Percentiles rank a stretch among this genome's conserved stretches.
Conservation (phyloP, 2,888 invertebrate genomes). For the Nomada flava region DNA sequence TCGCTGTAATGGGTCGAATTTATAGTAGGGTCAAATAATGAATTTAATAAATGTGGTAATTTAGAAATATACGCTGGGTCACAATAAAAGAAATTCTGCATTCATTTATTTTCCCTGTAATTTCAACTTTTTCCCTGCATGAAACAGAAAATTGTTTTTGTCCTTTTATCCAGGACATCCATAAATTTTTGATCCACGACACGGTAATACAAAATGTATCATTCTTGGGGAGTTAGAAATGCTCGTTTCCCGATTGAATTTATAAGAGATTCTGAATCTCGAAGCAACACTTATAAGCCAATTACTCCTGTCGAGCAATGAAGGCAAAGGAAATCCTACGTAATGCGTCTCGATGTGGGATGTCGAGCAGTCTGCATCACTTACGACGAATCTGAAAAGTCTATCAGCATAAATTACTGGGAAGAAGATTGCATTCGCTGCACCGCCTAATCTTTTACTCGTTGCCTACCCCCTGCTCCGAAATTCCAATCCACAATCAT, state of each 20-base stretch:
- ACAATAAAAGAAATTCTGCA: too few relatives aligned
- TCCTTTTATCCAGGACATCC: too few relatives aligned
- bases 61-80: too few relatives aligned
- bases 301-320: conserved; percentile 22
- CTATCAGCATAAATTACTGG: conserved; percentile 54
- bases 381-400: conserved; percentile 57
- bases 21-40: too few relatives aligned
- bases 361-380: conserved; percentile 28
- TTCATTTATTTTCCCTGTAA: too few relatives aligned
- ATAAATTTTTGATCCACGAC: too few relatives aligned
- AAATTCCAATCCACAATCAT: conserved; percentile 61
- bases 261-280: background rate
- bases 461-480: conserved; percentile 32
- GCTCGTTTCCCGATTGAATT: background rate
- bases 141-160: too few relatives aligned
- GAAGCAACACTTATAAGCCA: background rate
- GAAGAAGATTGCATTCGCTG: conserved; percentile 49
- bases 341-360: conserved; percentile 48
- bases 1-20: too few relatives aligned
- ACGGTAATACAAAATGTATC: background rate
- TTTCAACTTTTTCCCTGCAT: too few relatives aligned
- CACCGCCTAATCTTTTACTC: conserved; percentile 45
- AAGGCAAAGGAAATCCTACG: conserved; percentile 43
- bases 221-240: background rate
- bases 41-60: too few relatives aligned